Base-by-base conservation (phyloP, 2,888 invertebrate species). In the Pseudanteris insignis region DNA sequence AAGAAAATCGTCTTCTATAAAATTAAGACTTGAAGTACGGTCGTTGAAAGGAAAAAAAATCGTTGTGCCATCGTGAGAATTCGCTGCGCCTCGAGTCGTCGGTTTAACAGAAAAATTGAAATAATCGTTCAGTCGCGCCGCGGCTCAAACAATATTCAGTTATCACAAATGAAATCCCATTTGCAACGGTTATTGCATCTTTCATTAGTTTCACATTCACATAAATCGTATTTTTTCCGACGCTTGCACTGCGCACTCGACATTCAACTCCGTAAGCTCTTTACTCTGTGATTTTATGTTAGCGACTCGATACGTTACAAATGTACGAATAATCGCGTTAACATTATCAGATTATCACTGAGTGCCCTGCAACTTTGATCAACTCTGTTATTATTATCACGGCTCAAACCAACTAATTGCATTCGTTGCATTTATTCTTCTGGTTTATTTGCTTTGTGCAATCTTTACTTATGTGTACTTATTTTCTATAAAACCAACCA, bases 91-190 rank as follows among this genome's bases (percentile, higher is more conserved):
- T 9, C 44, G 34, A 21, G 6, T 18, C 18, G 13, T 18, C 41
- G n/a, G 9, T 30, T 41, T 41, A 30, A 11, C 21, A 12, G 12
- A 12, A 30, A 36, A 48, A 37, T 30, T 21, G 30, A 29, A 48
- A 37, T 48, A 48, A 48, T 48, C 47, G 47, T 12, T 37, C 47
- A 21, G 50, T 34, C 18, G 34, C 25, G 10, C 26, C 40, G 21
- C 18, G 29, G 41, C 10, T 7, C 25, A 43, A 51, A 41, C 53
- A 53, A 54, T 18, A 50, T 55, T 55, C 46, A 46, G 55, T 55
- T 61, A 55, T 61, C 55, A 26, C 26, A 40, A 44, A 47, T 47
- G 30, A 44, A 61, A 62, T 62, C 54, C 50, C 51, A 62, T 51
- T 55, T 48, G 46, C 43, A 29, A 57, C 37, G 41, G 47, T 59